phyloP scores from a whole-genome alignment of 2,113 vertebrate species.

The Engraulis encrasicolus region DNA sequence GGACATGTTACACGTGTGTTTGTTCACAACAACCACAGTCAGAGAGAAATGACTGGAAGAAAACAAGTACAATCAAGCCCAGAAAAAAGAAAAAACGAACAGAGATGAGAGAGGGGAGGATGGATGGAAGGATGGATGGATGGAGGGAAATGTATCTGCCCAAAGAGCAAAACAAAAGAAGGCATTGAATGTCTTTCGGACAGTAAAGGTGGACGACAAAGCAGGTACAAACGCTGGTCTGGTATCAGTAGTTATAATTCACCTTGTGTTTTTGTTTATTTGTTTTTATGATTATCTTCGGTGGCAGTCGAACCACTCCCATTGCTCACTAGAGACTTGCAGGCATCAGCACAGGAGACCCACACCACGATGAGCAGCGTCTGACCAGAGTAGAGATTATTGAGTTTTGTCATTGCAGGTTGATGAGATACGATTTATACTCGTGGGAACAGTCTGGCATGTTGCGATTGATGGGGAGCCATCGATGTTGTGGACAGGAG shows the following conservation, averaged over 20 bases:
- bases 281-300: slow-evolving; percentile 10
- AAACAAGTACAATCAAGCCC: not conserved
- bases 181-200: slow-evolving; percentile 5
- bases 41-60: not conserved
- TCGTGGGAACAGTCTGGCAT: not conserved
- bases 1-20: not conserved
- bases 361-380: not conserved
- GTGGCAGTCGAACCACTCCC: slow-evolving; percentile 2
- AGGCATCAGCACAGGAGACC: slow-evolving; percentile 1
- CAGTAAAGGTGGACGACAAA: not conserved
- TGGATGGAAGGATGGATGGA: too few relatives aligned
- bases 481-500: not conserved
- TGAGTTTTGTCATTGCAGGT: not conserved
- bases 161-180: not conserved
- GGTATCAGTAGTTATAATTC: slow-evolving; percentile 35
- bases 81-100: not conserved
- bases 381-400: not conserved
- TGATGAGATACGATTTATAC: not conserved
- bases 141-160: slow-evolving; percentile 29
- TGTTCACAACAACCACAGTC: not conserved
- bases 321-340: not conserved
- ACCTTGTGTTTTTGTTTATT: slow-evolving; percentile 22
- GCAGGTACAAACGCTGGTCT: slow-evolving; percentile 33
- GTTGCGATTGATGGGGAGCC: not conserved
- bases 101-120: slow-evolving; percentile 18